Conservation (phyloP, 2,888 invertebrate genomes). For the Leptinotarsa haldemani region DNA sequence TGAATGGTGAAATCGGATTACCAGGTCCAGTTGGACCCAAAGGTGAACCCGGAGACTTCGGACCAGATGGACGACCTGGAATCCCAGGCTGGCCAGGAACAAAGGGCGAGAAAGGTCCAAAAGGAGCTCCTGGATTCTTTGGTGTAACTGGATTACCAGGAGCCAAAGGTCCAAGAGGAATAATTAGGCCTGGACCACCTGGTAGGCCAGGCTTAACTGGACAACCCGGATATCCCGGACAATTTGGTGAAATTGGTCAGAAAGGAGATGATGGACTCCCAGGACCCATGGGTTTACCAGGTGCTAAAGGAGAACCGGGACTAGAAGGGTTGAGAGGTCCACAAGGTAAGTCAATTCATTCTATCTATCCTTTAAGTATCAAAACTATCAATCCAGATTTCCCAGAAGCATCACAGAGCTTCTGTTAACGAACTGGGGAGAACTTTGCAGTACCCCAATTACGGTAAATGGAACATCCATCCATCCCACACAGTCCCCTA, state of each 20-base stretch:
- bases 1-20: conserved; percentile 66
- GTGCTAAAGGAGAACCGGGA: conserved; percentile 59
- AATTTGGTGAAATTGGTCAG: conserved; percentile 61
- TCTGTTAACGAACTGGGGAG: no score
- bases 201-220: conserved; percentile 59
- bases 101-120: conserved; percentile 59
- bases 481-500: no score
- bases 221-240: conserved; percentile 54
- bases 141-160: conserved; percentile 62
- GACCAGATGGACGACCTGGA: conserved; percentile 62
- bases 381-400: no score
- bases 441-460: no score
- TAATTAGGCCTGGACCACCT: conserved; percentile 57
- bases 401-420: no score
- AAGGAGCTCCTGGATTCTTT: conserved; percentile 62
- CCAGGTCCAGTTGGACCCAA: conserved; percentile 61
- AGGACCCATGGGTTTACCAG: conserved; percentile 58
- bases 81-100: conserved; percentile 58
- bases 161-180: conserved; percentile 59
- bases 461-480: no score
- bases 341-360: conserved; percentile 46
- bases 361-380: no score
- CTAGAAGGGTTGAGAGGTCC: conserved; percentile 53
- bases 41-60: conserved; percentile 63
- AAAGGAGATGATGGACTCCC: conserved; percentile 59